These are phyloP conservation scores for Diaperis boleti DNA, from an alignment of 2,888 invertebrate species.

Conservation along the genomic window DNA sequence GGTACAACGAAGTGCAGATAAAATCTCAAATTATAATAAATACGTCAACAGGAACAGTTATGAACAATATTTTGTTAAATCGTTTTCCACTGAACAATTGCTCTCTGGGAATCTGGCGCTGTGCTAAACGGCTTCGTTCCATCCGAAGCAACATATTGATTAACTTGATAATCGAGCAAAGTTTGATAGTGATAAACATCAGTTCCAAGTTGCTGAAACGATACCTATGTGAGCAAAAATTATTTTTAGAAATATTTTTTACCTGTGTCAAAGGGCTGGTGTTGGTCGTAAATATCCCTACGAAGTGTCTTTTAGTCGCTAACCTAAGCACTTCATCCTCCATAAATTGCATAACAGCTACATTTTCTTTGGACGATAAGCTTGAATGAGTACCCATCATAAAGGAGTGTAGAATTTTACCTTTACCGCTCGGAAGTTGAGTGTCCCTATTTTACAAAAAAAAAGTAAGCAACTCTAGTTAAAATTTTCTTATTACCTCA, in stretches of 20 bases:
- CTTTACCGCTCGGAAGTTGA: conserved; percentile 73
- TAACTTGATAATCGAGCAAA: conserved; percentile 84
- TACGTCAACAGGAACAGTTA: conserved; percentile 5
- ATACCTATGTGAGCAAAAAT: neutral
- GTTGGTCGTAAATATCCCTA: conserved; percentile 87
- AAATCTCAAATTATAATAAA: conserved; percentile 6
- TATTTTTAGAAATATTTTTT: conserved; percentile 51
- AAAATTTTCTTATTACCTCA: conserved; percentile 68
- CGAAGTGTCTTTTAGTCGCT: conserved; percentile 75
- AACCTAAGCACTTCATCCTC: conserved; percentile 80
- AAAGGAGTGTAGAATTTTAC: conserved; percentile 83
- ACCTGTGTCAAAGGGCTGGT: conserved; percentile 91
- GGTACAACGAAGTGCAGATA: neutral
- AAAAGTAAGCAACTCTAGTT: neutral
- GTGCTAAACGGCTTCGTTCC: conserved; percentile 79
- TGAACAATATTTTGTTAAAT: conserved; percentile 47
- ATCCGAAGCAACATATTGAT: conserved; percentile 79
- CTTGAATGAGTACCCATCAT: conserved; percentile 86
- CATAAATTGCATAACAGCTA: conserved; percentile 82
- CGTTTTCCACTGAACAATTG: conserved; percentile 84
- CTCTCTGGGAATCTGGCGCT: conserved; percentile 83
- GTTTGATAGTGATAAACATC: conserved; percentile 84
- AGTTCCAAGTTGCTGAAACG: conserved; percentile 80
- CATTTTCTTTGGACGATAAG: conserved; percentile 79
- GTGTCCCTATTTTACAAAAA: conserved; percentile 66